A percentile compares a stretch with the other conserved stretches of the same genome.
Conservation (phyloP, 2,797 vertebrate genomes). For the Selene dorsalis region DNA sequence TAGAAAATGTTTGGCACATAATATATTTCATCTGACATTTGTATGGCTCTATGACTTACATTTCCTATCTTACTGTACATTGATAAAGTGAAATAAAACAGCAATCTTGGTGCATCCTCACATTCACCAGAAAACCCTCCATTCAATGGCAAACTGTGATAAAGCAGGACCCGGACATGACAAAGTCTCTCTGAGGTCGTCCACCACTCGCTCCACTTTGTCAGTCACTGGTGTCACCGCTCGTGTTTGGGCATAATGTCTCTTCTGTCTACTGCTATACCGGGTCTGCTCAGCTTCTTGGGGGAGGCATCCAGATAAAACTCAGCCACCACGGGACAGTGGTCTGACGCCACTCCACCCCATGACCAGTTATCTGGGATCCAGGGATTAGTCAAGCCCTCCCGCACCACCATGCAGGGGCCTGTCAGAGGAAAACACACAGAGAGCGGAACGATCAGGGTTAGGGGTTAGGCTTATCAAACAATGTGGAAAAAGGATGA, state of each 20-base stretch:
- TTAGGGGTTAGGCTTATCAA: too few relatives aligned
- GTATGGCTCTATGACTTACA: slow-evolving; percentile 58
- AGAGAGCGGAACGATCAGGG: background rate
- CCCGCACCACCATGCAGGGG: slow-evolving; percentile 90
- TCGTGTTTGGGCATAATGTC: slow-evolving; percentile 89
- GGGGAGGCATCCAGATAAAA: slow-evolving; percentile 85
- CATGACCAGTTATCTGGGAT: slow-evolving; percentile 98
- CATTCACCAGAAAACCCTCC: slow-evolving; percentile 61
- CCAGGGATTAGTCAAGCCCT: slow-evolving; percentile 96
- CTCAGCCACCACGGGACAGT: slow-evolving; percentile 92
- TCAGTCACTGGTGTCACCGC: slow-evolving; percentile 83
- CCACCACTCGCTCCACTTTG: background rate
- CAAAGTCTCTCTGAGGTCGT: slow-evolving; percentile 11
- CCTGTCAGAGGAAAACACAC: slow-evolving; percentile 79
- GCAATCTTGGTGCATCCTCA: slow-evolving; percentile 71
- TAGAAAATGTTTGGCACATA: slow-evolving; percentile 81
- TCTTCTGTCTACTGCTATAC: slow-evolving; percentile 83
- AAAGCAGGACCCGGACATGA: slow-evolving; percentile 34
- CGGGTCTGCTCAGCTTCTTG: slow-evolving; percentile 85
- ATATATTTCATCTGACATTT: slow-evolving; percentile 51
- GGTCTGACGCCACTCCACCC: slow-evolving; percentile 94
- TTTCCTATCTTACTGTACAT: slow-evolving; percentile 22
- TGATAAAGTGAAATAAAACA: slow-evolving; percentile 62
- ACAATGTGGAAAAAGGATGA: too few relatives aligned
- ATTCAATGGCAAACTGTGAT: slow-evolving; percentile 32